Conservation (phyloP, 2,888 invertebrate species). For the Eurytoma californica region DNA sequence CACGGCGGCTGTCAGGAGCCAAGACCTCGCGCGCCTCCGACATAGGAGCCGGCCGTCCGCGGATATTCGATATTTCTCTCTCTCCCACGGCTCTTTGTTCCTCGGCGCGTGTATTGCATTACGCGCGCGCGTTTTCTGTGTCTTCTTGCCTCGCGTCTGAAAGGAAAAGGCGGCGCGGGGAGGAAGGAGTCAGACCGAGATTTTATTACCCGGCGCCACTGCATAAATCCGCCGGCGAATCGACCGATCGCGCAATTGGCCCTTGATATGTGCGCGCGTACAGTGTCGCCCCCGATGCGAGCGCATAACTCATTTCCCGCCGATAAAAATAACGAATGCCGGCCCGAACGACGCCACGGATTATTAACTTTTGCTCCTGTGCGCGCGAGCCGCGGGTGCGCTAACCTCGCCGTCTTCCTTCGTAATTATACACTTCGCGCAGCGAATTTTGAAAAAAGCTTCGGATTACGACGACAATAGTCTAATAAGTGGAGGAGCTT, state of each 20-base stretch:
- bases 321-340: neutral
- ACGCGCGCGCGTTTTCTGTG: slow-evolving; percentile 48
- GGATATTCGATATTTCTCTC: slow-evolving; percentile 69
- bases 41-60: slow-evolving; percentile 63
- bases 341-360: neutral
- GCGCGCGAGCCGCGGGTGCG: no score
- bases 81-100: slow-evolving; percentile 63
- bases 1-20: neutral
- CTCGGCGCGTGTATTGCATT: slow-evolving; percentile 64
- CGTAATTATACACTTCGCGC: no score
- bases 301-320: neutral
- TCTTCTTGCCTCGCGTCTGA: neutral
- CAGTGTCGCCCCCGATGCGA: neutral
- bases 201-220: slow-evolving; percentile 15
- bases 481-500: no score
- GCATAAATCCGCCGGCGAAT: neutral
- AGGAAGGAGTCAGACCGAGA: neutral
- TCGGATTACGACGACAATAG: no score
- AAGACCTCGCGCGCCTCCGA: slow-evolving; percentile 53
- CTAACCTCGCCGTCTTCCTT: no score
- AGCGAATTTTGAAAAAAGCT: no score
- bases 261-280: neutral
- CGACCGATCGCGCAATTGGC: neutral
- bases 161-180: neutral
- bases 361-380: no score